Base-by-base conservation (phyloP, 2,888 invertebrate species). In the Lobophora halterata region DNA sequence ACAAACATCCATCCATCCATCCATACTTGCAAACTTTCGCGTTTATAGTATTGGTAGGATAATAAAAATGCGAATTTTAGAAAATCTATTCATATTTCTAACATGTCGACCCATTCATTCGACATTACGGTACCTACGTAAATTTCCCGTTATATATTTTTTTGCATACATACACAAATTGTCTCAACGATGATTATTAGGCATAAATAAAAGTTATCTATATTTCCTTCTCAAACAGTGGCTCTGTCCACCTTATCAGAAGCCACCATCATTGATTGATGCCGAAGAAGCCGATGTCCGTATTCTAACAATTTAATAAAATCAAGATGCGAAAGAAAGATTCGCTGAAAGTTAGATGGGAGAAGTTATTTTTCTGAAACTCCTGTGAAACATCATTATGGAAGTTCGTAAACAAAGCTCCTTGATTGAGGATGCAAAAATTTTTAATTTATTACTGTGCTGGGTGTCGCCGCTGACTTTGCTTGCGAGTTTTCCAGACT, bases 281-380 rank as follows among this genome's bases (percentile, higher is more conserved):
- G 26, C 23, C 31, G 34, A 40, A 43, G 25, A 20, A 35, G 23
- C 33, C 19, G 11, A 23, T 10, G 30, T 33, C 43, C 36, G 6
- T 51, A 34, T 43, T 36, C 49, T 49, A 46, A 43, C 46, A 52
- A 57, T 55, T 66, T 63, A 65, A 71, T 63, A 55, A 69, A 63
- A 60, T 59, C 26, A 35, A 53, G 56, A 54, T 71, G 61, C 60
- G 27, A 58, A 58, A 59, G 49, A 11, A 16, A 7, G 5, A 41
- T 52, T 46, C 44, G 20, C n/a, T 4, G 29, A 42, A 71, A 71
- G 62, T 71, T 71, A 60, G 63, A 71, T 71, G 63, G 65, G 65
- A 63, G 58, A 68, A 71, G 55, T 71, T 69, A 61, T 71, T 65
- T 46, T 46, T 48, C 42, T 51, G 25, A 43, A 49, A 52, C 35